Evolutionary conservation across 2,797 vertebrate species (phyloP).

Genomic region (Cephalopachus bancanus): DNA sequence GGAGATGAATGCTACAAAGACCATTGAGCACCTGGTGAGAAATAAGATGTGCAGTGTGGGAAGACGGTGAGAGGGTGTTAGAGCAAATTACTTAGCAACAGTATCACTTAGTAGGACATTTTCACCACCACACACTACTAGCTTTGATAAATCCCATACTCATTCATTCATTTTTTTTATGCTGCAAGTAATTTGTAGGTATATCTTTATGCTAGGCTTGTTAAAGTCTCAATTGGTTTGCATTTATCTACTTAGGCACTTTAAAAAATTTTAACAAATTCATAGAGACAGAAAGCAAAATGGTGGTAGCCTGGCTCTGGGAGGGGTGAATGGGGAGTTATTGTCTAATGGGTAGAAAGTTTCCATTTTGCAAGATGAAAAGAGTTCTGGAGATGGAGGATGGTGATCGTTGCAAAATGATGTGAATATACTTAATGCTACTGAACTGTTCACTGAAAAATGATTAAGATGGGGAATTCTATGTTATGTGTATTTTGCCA

Average conservation of each 20-base stretch:
- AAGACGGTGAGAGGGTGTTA: not conserved
- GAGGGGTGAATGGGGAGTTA: not conserved
- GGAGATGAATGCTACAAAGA: not conserved
- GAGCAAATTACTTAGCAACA: not conserved
- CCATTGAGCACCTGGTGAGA: not conserved
- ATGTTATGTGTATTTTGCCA: not conserved
- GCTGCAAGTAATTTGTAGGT: not conserved
- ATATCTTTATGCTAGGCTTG: not conserved
- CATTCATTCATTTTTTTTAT: not conserved
- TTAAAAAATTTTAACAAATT: constrained; percentile 46
- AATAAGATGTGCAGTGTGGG: not conserved
- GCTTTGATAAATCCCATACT: not conserved
- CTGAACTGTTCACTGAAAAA: not conserved
- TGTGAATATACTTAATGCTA: not conserved
- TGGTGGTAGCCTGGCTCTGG: not conserved
- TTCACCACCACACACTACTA: not conserved
- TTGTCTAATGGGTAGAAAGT: not conserved
- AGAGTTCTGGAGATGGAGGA: not conserved
- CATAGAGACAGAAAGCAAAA: constrained; percentile 5
- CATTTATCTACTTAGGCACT: constrained; percentile 7
- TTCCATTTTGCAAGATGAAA: not conserved
- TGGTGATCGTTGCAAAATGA: not conserved
- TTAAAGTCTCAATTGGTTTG: constrained; percentile 33
- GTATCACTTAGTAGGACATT: not conserved
- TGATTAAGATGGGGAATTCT: not conserved